These are phyloP conservation scores for Physocephala rufipes DNA, from an alignment of 2,888 invertebrate genomes.

Conservation along the genomic window DNA sequence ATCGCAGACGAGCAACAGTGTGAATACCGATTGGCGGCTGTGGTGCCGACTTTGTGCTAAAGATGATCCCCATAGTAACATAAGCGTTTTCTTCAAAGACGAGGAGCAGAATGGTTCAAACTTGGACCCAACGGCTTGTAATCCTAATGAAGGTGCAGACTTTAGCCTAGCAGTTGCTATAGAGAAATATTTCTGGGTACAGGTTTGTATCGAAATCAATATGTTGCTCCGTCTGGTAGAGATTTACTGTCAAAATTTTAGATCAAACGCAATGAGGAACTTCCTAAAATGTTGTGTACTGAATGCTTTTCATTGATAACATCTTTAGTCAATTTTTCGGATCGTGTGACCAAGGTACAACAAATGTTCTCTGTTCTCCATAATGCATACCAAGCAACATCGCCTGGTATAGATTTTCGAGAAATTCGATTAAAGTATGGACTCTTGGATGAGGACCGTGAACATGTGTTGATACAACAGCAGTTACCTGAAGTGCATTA, in stretches of 20 bases:
- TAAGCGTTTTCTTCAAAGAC: constrained; percentile 53
- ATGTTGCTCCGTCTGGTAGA: not conserved
- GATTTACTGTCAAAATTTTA: constrained; percentile 37
- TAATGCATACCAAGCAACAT: constrained; percentile 21
- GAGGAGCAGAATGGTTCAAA: constrained; percentile 38
- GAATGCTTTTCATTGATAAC: constrained; percentile 56
- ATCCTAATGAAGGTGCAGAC: constrained; percentile 37
- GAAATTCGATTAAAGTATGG: constrained; percentile 47
- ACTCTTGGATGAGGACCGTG: constrained; percentile 46
- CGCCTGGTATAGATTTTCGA: constrained; percentile 33
- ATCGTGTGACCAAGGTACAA: constrained; percentile 58
- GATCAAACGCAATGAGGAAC: constrained; percentile 54
- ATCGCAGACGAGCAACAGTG: not conserved
- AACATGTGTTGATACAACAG: constrained; percentile 39
- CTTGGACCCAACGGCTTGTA: not conserved
- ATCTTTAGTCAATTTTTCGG: constrained; percentile 55
- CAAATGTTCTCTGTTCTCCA: constrained; percentile 55
- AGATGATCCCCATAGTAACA: constrained; percentile 52
- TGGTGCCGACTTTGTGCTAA: constrained; percentile 59
- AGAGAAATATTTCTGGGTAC: constrained; percentile 58
- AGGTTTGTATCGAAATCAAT: constrained; percentile 47
- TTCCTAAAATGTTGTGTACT: constrained; percentile 57
- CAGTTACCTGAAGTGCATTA: constrained; percentile 48
- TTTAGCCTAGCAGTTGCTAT: constrained; percentile 53
- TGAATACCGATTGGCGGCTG: constrained; percentile 46